phyloP scores from a whole-genome alignment of 2,113 vertebrate genomes.

The Crypturellus undulatus region DNA sequence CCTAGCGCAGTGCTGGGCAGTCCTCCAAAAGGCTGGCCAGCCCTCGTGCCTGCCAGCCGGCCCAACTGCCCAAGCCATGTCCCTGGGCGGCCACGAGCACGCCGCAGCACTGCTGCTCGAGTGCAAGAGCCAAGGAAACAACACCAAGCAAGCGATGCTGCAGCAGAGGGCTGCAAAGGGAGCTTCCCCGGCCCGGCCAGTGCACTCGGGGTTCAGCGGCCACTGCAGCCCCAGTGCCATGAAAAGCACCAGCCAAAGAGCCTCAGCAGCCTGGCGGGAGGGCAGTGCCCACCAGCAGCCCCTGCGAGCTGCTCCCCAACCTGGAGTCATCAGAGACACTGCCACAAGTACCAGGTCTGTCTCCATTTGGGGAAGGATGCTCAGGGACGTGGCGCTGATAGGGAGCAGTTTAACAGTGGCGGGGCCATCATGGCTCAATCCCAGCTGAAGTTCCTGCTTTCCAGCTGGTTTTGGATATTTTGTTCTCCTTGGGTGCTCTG shows the following conservation, averaged over 20 bases:
- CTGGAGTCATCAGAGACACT: neutral
- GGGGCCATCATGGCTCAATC: neutral
- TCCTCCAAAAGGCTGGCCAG: neutral
- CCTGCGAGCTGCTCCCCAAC: neutral
- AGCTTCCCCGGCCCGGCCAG: neutral
- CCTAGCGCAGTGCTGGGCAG: neutral
- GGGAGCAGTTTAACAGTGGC: neutral
- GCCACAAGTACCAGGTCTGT: neutral
- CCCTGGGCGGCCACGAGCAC: neutral
- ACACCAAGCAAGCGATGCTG: neutral
- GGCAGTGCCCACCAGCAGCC: neutral
- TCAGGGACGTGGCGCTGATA: neutral
- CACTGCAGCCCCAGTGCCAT: neutral
- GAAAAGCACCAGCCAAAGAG: neutral
- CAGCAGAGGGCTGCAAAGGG: neutral
- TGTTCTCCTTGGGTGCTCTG: neutral
- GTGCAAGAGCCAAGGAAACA: neutral
- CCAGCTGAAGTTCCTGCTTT: neutral
- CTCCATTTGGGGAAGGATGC: neutral
- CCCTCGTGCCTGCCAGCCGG: accelerated
- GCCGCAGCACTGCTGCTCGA: neutral
- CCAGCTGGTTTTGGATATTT: neutral
- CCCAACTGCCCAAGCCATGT: neutral
- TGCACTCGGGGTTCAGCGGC: neutral
- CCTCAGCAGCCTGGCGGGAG: neutral